Percentiles rank a stretch among this genome's conserved stretches.
Conservation (phyloP, 2,888 invertebrate genomes). For the Archips xylosteana region DNA sequence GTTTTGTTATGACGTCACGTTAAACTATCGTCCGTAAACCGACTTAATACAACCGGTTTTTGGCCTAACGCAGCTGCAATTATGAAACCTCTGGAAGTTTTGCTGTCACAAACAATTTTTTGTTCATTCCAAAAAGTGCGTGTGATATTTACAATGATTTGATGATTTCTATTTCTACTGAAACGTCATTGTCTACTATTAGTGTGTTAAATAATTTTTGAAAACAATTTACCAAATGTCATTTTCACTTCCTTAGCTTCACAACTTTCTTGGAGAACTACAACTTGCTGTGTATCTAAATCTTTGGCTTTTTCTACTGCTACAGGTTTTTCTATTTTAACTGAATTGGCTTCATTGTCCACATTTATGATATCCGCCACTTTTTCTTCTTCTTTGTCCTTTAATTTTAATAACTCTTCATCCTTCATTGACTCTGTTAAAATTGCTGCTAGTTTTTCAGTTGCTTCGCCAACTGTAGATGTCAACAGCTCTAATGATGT, state of each 20-base stretch:
- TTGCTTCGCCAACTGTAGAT: constrained; percentile 28
- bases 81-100: no score
- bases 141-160: not conserved
- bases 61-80: no score
- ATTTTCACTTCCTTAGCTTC: constrained; percentile 22
- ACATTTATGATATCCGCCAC: not conserved
- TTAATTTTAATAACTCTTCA: constrained; percentile 27
- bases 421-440: constrained; percentile 32
- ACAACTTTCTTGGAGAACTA: not conserved
- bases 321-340: not conserved
- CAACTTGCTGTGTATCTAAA: not conserved
- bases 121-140: not conserved
- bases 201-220: not conserved
- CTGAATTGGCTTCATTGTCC: not conserved
- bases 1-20: no score
- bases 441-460: constrained; percentile 33
- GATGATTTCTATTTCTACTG: not conserved
- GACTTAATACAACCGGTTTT: no score
- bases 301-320: not conserved
- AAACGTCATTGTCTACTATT: not conserved
- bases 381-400: not conserved
- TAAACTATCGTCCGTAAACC: no score
- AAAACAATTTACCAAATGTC: constrained; percentile 33
- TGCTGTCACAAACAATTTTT: no score
- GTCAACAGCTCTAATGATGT: constrained; percentile 28